These are phyloP conservation scores for Delichon dasypus DNA, from an alignment of 2,797 vertebrate species.

Conservation along the genomic window DNA sequence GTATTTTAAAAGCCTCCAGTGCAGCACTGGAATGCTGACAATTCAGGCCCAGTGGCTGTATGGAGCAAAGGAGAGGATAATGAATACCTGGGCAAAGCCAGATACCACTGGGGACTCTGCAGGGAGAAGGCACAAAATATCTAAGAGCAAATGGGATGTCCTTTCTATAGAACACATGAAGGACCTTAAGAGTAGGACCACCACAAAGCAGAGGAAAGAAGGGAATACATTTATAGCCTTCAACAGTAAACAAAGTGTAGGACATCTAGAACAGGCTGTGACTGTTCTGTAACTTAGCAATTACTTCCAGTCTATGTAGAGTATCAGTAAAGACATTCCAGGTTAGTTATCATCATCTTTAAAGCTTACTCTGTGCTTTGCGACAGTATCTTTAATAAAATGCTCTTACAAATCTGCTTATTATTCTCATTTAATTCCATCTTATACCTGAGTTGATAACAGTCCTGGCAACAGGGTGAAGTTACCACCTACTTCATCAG, in stretches of 20 bases:
- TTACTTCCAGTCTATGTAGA: slow-evolving; percentile 45
- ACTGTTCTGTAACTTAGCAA: slow-evolving; percentile 55
- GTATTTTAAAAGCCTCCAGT: not conserved
- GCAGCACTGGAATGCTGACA: not conserved
- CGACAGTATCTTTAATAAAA: slow-evolving; percentile 65
- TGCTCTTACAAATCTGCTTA: slow-evolving; percentile 54
- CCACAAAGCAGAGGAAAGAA: not conserved
- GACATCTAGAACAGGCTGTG: slow-evolving; percentile 53
- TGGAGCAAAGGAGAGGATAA: not conserved
- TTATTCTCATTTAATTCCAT: slow-evolving; percentile 66
- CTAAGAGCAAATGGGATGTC: not conserved
- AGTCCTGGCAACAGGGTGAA: not conserved
- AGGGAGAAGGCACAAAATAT: slow-evolving; percentile 14
- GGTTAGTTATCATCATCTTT: slow-evolving; percentile 51
- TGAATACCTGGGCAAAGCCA: not conserved
- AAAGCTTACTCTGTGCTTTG: slow-evolving; percentile 62
- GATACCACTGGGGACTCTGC: not conserved
- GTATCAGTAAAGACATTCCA: slow-evolving; percentile 18
- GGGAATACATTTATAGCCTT: not conserved
- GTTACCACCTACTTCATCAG: not conserved
- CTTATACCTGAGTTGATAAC: not conserved
- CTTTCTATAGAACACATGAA: not conserved
- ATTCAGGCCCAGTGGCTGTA: not conserved
- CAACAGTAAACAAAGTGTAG: not conserved
- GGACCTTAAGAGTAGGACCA: not conserved